Base-by-base conservation (phyloP, 2,888 invertebrate genomes). In the Psococerastis gibbosa region DNA sequence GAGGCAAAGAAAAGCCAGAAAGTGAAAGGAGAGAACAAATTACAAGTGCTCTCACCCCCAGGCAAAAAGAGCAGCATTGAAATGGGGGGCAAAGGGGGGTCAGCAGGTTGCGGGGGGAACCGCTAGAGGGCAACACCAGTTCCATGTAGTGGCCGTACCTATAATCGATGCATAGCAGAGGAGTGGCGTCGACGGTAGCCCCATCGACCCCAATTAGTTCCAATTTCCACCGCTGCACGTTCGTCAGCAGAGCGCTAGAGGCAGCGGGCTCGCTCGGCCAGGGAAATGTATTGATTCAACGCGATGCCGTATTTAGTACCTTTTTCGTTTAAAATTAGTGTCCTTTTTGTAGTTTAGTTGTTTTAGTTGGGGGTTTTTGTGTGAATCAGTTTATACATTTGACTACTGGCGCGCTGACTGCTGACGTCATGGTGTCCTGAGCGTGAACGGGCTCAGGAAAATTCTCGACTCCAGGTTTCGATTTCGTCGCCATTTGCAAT, bases 241-340 rank as follows among this genome's bases (percentile, higher is more conserved):
- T 27, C 27, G 8, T 27, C 27, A 27, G 27, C 27, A 27, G 27
- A 27, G 27, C 27, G 27, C 27, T 27, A 27, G 27, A 27, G 27
- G 27, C 27, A 27, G 27, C 27, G 27, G 27, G 27, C 27, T 27
- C 27, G 27, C 27, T 27, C 8, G 27, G 27, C 27, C 27, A 27
- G 27, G 27, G 27, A 27, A 6, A 27, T 27, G 38, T 38, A 38
- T 38, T 38, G 38, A 38, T 38, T 38, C 20, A 38, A 20, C n/a
- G n/a, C 38, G 38, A 38, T 38, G 38, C 38, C 17, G 38, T 38
- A 20, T 20, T 38, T 38, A 38, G 38, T 38, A 38, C 17, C 38
- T 38, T 38, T 38, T 38, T 38, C 38, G 38, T 38, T 38, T 38
- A 15, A 38, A 38, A 38, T 38, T 38, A 38, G 38, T 38, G 38